Percentiles rank a stretch among this genome's conserved stretches.
These are phyloP conservation scores for Anguilla rostrata DNA, from an alignment of 2,113 vertebrate species.

Conservation along the genomic window DNA sequence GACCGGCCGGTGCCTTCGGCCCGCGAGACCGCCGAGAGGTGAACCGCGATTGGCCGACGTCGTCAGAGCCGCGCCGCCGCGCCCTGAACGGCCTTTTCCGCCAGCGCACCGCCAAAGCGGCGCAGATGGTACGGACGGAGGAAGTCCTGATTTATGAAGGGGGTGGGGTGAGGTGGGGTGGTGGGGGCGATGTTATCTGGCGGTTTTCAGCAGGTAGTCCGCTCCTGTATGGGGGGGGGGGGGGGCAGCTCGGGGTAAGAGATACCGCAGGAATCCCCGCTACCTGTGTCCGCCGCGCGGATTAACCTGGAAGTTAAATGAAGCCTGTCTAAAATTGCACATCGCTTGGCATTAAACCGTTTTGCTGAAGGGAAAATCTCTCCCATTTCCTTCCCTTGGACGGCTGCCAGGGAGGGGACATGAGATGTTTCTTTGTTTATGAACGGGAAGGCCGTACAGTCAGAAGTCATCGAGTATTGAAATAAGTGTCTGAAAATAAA, in stretches of 20 bases:
- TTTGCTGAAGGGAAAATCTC: conserved; percentile 53
- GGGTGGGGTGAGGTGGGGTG: background rate
- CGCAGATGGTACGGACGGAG: conserved; percentile 22
- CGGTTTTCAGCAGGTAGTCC: conserved; percentile 57
- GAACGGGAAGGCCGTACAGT: conserved; percentile 38
- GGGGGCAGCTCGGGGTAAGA: conserved; percentile 62
- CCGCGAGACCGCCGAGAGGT: too few relatives aligned
- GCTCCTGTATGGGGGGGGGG: conserved; percentile 57
- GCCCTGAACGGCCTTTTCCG: background rate
- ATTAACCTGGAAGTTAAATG: conserved; percentile 77
- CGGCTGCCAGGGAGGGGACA: conserved; percentile 58
- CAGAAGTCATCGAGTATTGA: background rate
- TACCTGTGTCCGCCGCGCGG: conserved; percentile 50
- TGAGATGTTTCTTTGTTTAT: conserved; percentile 68
- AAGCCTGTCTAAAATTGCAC: conserved; percentile 68
- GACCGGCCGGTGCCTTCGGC: too few relatives aligned
- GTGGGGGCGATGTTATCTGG: conserved; percentile 48
- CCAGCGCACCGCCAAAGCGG: conserved; percentile 15
- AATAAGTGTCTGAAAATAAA: background rate
- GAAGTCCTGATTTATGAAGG: conserved; percentile 25
- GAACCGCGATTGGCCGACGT: too few relatives aligned
- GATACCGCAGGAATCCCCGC: conserved; percentile 59
- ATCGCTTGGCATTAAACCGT: conserved; percentile 65
- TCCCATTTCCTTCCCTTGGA: conserved; percentile 57
- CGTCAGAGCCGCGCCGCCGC: background rate